A percentile compares a stretch with the other conserved stretches of the same genome.
Conservation (phyloP, 2,888 invertebrate genomes). For the Tiliacea citrago region DNA sequence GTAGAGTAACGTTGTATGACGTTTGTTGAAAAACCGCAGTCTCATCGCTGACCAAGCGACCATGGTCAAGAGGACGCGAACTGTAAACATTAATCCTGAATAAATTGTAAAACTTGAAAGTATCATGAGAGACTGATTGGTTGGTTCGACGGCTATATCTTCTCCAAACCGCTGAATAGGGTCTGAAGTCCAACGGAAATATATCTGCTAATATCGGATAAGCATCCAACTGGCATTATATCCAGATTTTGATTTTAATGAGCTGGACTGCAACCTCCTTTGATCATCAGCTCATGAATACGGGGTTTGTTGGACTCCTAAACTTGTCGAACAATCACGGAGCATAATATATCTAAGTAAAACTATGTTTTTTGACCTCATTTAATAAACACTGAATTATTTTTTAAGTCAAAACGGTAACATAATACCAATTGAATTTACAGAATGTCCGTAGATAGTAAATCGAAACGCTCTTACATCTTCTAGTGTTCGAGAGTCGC, state of each 20-base stretch:
- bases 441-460: neutral
- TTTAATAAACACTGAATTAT: neutral
- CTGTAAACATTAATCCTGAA: neutral
- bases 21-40: neutral
- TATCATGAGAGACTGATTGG: too few relatives aligned
- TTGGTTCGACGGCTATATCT: neutral
- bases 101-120: too few relatives aligned
- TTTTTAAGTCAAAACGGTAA: neutral
- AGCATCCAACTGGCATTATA: too few relatives aligned
- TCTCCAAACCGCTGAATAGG: neutral
- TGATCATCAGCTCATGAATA: neutral
- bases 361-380: neutral
- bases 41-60: neutral
- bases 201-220: too few relatives aligned
- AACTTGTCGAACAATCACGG: neutral
- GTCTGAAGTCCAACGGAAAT: neutral
- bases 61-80: neutral
- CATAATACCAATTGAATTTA: neutral
- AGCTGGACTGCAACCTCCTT: neutral
- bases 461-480: slow-evolving; percentile 7
- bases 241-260: neutral
- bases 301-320: neutral
- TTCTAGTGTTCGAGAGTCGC: slow-evolving; percentile 65
- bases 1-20: neutral
- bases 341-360: neutral